Percentiles rank a stretch among this genome's conserved stretches.
Conservation (phyloP, 2,797 vertebrate genomes). For the Neomorphus geoffroyi region DNA sequence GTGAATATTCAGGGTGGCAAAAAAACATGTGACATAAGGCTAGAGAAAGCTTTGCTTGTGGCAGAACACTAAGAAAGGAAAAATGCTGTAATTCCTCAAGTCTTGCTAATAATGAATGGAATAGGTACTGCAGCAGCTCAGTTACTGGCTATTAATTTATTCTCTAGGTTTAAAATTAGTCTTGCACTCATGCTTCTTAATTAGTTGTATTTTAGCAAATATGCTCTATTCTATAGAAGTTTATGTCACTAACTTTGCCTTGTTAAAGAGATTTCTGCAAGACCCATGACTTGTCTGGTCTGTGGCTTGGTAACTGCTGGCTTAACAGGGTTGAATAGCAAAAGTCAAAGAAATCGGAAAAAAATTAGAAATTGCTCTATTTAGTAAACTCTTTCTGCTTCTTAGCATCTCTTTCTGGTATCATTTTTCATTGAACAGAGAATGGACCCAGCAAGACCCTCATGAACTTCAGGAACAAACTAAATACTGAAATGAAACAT, state of each 20-base stretch:
- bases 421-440: neutral
- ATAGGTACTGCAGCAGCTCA: neutral
- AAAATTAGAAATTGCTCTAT: neutral
- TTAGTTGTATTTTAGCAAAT: neutral
- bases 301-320: neutral
- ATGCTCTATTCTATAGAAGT: neutral
- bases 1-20: neutral
- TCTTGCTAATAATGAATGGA: neutral
- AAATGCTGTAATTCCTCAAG: neutral
- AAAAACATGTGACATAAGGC: neutral
- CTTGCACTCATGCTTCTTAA: neutral
- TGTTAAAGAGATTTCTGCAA: neutral
- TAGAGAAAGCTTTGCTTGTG: neutral
- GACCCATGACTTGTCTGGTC: neutral
- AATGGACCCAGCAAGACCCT: neutral
- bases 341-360: neutral
- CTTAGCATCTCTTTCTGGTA: neutral
- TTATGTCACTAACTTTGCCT: neutral
- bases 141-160: neutral
- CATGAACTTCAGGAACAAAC: neutral
- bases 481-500: neutral
- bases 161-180: neutral
- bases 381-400: neutral
- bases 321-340: neutral
- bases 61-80: neutral